A percentile compares a stretch with the other conserved stretches of the same genome.
Evolutionary conservation across 2,888 invertebrate species (phyloP).

Genomic region (Acleris literana): DNA sequence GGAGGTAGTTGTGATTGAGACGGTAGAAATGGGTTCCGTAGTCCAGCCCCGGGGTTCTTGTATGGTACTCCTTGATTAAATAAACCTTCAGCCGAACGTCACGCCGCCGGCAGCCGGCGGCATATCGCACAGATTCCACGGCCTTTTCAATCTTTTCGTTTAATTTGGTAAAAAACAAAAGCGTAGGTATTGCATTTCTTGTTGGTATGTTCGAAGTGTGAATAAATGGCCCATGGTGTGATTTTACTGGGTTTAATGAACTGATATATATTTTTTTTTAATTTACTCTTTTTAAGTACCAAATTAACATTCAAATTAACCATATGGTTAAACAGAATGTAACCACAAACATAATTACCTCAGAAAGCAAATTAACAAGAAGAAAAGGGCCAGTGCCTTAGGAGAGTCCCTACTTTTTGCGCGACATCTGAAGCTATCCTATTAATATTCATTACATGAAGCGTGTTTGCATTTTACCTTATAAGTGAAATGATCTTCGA

Average conservation of each 20-base stretch:
- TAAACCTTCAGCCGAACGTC: conserved; percentile 76
- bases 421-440: conserved; percentile 47
- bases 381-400: conserved; percentile 38
- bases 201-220: conserved; percentile 21
- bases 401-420: conserved; percentile 47
- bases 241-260: neutral
- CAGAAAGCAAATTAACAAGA: conserved; percentile 29
- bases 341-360: no score
- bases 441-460: conserved; percentile 66
- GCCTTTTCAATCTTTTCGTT: conserved; percentile 49
- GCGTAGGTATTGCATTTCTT: conserved; percentile 9
- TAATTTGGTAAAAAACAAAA: conserved; percentile 46
- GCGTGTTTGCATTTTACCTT: conserved; percentile 58
- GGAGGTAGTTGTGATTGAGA: conserved; percentile 77
- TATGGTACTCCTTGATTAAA: conserved; percentile 75
- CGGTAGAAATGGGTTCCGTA: conserved; percentile 67
- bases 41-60: conserved; percentile 53
- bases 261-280: no score
- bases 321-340: neutral
- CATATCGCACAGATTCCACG: conserved; percentile 66
- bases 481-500: conserved; percentile 53
- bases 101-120: conserved; percentile 65
- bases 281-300: neutral
- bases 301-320: neutral
- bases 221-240: neutral